Evolutionary conservation across 2,113 vertebrate species (phyloP), one percentile per base, ranked within the genome.

Genomic region (Neogale vison): DNA sequence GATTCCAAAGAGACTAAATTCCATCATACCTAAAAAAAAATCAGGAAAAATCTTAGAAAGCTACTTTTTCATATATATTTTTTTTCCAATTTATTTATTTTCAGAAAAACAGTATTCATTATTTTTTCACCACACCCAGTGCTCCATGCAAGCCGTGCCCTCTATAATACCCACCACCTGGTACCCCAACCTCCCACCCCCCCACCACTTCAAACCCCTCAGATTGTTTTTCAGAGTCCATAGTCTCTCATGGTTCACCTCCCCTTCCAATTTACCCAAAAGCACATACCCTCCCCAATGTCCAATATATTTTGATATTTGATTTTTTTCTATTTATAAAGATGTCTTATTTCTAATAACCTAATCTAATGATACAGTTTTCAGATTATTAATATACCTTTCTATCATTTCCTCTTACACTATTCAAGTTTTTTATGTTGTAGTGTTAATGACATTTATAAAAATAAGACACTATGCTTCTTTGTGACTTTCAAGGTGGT

Each of bases 1-100:
- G 65, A 99, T 98, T 89, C 99, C 99, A 97, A 99, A 99, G 93
- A 99, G 98, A 97, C 99, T 99, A 98, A 99, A 99, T 98, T 99
- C 99, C 99, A 99, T 97, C 98, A 99, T 99, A 50, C 99, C 99
- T 99, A 94, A 13, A 93, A 9, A 93, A 93, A 96, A 90, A 93
- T 80, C 11, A 65, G 4, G 55, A 92, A 57, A 55, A 36, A 96
- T 77, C 12, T 42, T 55, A 1, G 39, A 84, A 93, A 96, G 2
- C 1, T 72, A 39, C 14, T 24, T 29, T 74, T 57, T 84, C 12
- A 57, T 45, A 12, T n/a, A n/a, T n/a, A n/a, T n/a, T n/a, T n/a
- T n/a, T n/a, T n/a, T n/a, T n/a, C n/a, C n/a, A n/a, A n/a, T n/a
- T n/a, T n/a, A n/a, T n/a, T n/a, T n/a, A n/a, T n/a, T n/a, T n/a